Evolutionary conservation across 2,888 invertebrate genomes (phyloP), one percentile per base, ranked within the genome.

Genomic region (Chrysina gloriosa): DNA sequence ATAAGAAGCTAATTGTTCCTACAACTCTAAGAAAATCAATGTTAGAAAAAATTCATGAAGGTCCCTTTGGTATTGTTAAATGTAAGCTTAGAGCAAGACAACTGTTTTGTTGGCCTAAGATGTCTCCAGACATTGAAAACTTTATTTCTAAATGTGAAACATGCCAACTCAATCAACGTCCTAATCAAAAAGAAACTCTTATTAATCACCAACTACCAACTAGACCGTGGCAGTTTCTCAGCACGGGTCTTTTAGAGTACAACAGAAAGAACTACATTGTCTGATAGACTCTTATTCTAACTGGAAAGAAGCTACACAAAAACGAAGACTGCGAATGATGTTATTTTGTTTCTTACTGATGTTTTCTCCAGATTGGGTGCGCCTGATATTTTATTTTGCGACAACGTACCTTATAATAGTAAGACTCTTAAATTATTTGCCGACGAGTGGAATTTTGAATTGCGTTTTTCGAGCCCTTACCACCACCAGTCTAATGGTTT

Each of bases 171-270:
- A 16, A 45, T 45, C 45, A 45, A 45, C 45, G 45, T 4, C 21
- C 45, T 19, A 45, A 45, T 4, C 45, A 45, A 19, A 45, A 16
- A 16, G 45, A 45, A 45, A 45, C 45, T 16, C 45, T 45, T 2
- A 45, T 45, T 45, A 45, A 9, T 45, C 45, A 45, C 21, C 19
- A 45, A 45, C 21, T 45, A 45, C 45, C 45, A 45, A 36, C 36
- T 36, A 36, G 45, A 45, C 19, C 45, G 0, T 45, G 45, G 45
- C 45, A 45, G 4, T 16, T 45, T 4, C 16, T 45, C 21, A 45
- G 45, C 9, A 45, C 45, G 1, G 19, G 21, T 45, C 21, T 45
- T 45, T 19, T 45, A 16, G 45, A 45, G 9, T 16, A 5, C 19
- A 45, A 45, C 3, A 16, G 9, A 45, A 45, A 19, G 9, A 45